Evolutionary conservation across 1,140 invertebrate species (phyloP).

Genomic region (Pseudoatta argentina): DNA sequence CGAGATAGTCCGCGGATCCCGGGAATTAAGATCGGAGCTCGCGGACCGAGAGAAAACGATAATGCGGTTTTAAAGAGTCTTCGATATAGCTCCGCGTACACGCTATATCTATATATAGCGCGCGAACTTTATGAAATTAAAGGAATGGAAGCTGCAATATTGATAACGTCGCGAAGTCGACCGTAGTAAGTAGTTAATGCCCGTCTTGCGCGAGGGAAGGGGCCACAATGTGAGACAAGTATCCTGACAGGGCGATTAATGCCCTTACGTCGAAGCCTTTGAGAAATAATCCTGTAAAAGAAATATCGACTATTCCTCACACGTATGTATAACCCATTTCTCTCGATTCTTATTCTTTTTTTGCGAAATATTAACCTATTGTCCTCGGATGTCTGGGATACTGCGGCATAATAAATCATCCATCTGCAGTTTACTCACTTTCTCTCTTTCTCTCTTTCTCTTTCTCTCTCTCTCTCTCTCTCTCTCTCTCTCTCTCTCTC

Average conservation of each 20-base stretch:
- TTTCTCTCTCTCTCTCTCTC: not conserved
- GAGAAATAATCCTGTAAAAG: conserved; percentile 48
- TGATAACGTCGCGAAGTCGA: conserved; percentile 61
- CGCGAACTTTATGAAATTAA: conserved; percentile 64
- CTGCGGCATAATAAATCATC: conserved; percentile 70
- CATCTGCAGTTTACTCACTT: conserved; percentile 30
- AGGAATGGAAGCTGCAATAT: conserved; percentile 42
- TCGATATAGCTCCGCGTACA: conserved; percentile 37
- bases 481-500: not conserved
- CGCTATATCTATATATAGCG: not conserved
- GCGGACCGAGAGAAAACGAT: conserved; percentile 61
- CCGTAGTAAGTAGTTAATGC: conserved; percentile 38
- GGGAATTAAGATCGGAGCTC: conserved; percentile 61
- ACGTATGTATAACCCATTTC: conserved; percentile 53
- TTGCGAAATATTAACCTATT: conserved; percentile 67
- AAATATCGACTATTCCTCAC: conserved; percentile 56
- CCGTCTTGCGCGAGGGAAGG: not conserved
- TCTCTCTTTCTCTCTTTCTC: not conserved
- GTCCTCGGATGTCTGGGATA: conserved; percentile 45
- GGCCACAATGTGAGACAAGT: conserved; percentile 28
- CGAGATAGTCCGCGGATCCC: conserved; percentile 65
- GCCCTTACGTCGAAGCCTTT: conserved; percentile 46
- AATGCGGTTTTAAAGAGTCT: conserved; percentile 69
- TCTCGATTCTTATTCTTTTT: conserved; percentile 5
- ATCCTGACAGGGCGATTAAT: conserved; percentile 49